Base-by-base conservation (phyloP, 2,113 vertebrate genomes). In the Chloropsis cyanopogon region DNA sequence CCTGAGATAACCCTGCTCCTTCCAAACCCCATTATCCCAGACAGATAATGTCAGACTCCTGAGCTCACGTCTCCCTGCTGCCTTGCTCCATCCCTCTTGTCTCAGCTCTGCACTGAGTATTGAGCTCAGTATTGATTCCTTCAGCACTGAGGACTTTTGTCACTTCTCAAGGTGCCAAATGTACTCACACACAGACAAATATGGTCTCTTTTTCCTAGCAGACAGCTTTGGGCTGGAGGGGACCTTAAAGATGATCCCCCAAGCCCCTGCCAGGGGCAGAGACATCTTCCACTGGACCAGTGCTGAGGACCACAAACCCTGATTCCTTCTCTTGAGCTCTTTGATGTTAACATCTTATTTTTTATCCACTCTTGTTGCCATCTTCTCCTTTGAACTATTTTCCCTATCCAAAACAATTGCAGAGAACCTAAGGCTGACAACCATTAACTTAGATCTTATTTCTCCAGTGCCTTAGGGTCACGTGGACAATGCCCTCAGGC, bases 41-140 rank as follows among this genome's bases (percentile, higher is more conserved):
- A 17, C 2, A 0, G 3, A 21, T 6, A 2, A 0, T 33, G 47
- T 1, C n/a, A 28, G 14, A 3, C 19, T 66, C 52, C 41, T 14
- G 35, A 39, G 54, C 44, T 64, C 69, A 73, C 2, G 2, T n/a
- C 50, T 64, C 69, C 5, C 50, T 65, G 19, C 50, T 56, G 50
- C 39, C 53, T 22, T 35, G 52, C 42, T 31, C 86, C 42, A 75
- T 24, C 21, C 41, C 42, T 83, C 64, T 60, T 49, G 8, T 33
- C 72, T 91, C 56, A 53, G 77, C 54, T 88, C 72, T 69, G 64
- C 44, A 22, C 3, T 57, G 8, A 68, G 7, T 25, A 49, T 4
- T 37, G 52, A 92, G 42, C 41, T 79, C 52, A 25, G 26, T 47
- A 85, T 6, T 14, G 64, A 92, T 60, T 71, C 44, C 49, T 63